phyloP scores from a whole-genome alignment of 2,797 vertebrate species.

The Coccyzus lansbergi region DNA sequence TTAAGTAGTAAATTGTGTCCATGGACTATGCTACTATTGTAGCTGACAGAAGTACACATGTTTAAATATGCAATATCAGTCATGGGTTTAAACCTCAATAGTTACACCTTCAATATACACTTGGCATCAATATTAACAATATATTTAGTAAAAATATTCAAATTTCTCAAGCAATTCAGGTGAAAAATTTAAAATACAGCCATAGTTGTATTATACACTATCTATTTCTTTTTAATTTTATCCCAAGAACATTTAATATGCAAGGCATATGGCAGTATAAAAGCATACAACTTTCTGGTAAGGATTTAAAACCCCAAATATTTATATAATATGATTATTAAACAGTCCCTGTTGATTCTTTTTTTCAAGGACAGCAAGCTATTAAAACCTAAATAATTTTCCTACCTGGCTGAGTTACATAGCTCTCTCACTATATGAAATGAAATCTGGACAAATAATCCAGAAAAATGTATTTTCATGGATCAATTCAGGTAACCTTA shows the following conservation, averaged over 20 bases:
- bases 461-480: neutral
- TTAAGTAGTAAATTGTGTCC: neutral
- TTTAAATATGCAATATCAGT: neutral
- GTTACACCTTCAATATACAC: neutral
- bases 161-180: neutral
- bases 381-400: neutral
- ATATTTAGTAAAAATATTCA: neutral
- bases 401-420: neutral
- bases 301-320: neutral
- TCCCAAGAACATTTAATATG: neutral
- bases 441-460: neutral
- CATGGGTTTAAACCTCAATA: neutral
- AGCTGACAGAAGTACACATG: neutral
- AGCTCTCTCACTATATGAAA: neutral
- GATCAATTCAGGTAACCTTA: neutral
- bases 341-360: neutral
- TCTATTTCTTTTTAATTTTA: neutral
- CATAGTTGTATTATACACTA: neutral
- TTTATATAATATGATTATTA: neutral
- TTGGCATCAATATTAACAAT: neutral
- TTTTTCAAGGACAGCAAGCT: neutral
- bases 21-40: neutral
- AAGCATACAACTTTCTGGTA: neutral
- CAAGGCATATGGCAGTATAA: neutral
- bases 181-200: neutral